Percentiles rank a stretch among this genome's conserved stretches.
These are phyloP conservation scores for Gadopsis bispinosus DNA, from an alignment of 2,797 vertebrate species.

Conservation along the genomic window DNA sequence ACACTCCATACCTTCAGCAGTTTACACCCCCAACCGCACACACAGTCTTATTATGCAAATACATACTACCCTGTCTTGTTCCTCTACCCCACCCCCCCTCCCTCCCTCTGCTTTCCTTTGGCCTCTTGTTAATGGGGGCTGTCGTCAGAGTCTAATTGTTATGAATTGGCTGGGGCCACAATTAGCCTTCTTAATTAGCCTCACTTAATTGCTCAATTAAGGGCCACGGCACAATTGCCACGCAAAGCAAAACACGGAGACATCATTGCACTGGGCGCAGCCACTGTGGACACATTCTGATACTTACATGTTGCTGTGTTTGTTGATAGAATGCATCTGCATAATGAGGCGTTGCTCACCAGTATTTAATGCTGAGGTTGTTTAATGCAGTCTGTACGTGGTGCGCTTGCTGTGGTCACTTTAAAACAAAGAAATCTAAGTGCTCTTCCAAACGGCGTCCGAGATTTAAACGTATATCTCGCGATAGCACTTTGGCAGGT, in stretches of 20 bases:
- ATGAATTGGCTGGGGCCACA: constrained; percentile 89
- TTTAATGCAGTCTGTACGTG: constrained; percentile 40
- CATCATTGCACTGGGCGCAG: constrained; percentile 72
- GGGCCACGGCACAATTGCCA: constrained; percentile 85
- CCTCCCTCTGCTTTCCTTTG: constrained; percentile 66
- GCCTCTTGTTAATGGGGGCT: constrained; percentile 86
- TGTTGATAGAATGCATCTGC: constrained; percentile 64
- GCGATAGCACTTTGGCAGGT: not conserved
- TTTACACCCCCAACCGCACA: constrained; percentile 34
- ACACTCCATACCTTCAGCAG: constrained; percentile 37
- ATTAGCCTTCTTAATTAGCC: constrained; percentile 91
- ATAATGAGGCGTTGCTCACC: constrained; percentile 70
- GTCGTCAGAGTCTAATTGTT: constrained; percentile 89
- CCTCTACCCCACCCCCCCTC: constrained; percentile 21
- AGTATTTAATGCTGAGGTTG: constrained; percentile 69
- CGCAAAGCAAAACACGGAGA: constrained; percentile 85
- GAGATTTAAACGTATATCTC: constrained; percentile 23
- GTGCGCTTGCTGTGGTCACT: constrained; percentile 10
- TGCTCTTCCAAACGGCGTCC: not conserved
- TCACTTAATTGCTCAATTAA: constrained; percentile 91
- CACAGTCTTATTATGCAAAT: constrained; percentile 76
- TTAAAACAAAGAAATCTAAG: constrained; percentile 33
- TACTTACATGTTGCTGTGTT: constrained; percentile 61
- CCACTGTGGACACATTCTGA: constrained; percentile 67
- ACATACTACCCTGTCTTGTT: constrained; percentile 42